Evolutionary conservation across 2,888 invertebrate species (phyloP).

Genomic region (Apotomis capreana): DNA sequence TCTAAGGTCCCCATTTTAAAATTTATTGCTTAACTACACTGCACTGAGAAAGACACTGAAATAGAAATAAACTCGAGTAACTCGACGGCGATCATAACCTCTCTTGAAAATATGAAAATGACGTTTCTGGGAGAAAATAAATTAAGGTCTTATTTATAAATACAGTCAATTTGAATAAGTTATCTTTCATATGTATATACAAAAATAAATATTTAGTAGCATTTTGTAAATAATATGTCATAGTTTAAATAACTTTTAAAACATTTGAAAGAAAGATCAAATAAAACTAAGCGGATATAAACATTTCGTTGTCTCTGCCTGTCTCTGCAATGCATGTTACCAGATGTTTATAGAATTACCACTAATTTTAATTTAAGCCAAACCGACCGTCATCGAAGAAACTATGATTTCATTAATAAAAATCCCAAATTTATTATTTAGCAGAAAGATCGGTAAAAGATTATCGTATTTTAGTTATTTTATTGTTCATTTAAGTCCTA

Average conservation of each 20-base stretch:
- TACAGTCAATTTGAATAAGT: neutral
- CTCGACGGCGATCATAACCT: constrained; percentile 28
- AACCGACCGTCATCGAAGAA: too few species aligned
- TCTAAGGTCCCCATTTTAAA: constrained; percentile 46
- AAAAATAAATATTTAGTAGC: constrained; percentile 5
- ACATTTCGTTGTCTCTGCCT: constrained; percentile 3
- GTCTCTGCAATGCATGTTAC: neutral
- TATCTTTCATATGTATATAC: neutral
- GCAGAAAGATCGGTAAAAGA: too few species aligned
- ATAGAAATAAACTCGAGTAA: neutral
- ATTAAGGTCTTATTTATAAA: neutral
- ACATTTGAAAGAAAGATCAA: constrained; percentile 14
- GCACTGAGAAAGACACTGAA: neutral
- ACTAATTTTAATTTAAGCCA: neutral
- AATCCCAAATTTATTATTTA: too few species aligned
- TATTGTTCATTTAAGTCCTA: too few species aligned
- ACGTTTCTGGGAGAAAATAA: constrained; percentile 6
- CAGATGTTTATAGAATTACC: neutral
- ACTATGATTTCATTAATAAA: too few species aligned
- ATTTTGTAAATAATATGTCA: neutral
- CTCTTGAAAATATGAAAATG: neutral
- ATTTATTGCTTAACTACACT: constrained; percentile 4
- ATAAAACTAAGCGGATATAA: constrained; percentile 4
- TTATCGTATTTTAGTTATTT: too few species aligned
- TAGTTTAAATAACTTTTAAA: neutral